A percentile compares a stretch with the other conserved stretches of the same genome.
These are phyloP conservation scores for Hipposideros armiger DNA, from an alignment of 2,113 vertebrate genomes.

Conservation along the genomic window DNA sequence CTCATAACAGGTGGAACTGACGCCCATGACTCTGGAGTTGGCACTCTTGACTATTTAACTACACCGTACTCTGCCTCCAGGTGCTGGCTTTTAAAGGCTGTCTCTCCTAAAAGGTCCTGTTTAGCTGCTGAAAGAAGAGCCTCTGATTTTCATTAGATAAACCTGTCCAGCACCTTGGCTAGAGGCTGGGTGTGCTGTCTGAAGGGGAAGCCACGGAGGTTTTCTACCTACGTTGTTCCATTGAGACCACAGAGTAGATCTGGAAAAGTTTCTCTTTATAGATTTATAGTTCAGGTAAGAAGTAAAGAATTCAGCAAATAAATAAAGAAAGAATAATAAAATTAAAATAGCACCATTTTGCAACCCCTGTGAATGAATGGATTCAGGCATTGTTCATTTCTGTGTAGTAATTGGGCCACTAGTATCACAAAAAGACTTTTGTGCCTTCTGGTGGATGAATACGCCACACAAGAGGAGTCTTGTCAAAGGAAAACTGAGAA, in stretches of 20 bases:
- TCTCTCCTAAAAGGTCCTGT: neutral
- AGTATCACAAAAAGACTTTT: neutral
- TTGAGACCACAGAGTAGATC: neutral
- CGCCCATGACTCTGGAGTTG: neutral
- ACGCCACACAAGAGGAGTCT: neutral
- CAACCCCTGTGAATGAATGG: neutral
- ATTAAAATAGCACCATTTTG: neutral
- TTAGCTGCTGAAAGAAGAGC: neutral
- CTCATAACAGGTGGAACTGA: too few species aligned
- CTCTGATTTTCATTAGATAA: neutral
- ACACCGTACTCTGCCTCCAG: neutral
- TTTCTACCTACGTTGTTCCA: neutral
- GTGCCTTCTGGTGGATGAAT: neutral
- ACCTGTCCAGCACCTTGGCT: neutral
- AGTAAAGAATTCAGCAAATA: neutral
- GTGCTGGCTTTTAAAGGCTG: neutral
- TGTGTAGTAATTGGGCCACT: too few species aligned
- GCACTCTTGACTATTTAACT: neutral
- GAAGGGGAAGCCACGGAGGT: neutral
- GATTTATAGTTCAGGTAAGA: neutral
- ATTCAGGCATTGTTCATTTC: neutral
- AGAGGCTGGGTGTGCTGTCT: neutral
- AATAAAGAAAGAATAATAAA: neutral
- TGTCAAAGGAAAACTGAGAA: neutral
- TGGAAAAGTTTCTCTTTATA: neutral